Base-by-base conservation (phyloP, 2,797 vertebrate species). In the Phoebastria nigripes region DNA sequence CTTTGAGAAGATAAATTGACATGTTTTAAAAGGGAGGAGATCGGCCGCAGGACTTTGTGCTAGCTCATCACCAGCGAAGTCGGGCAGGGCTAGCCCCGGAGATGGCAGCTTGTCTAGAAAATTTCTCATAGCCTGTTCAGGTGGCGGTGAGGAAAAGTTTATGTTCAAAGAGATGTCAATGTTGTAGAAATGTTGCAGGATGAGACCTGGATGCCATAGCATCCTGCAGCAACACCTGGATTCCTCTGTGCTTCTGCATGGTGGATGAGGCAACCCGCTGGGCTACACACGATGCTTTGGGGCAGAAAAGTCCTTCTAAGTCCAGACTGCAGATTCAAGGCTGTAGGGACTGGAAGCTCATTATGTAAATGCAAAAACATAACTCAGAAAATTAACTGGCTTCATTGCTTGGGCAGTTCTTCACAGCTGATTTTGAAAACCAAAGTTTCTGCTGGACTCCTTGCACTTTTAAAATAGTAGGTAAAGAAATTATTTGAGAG, bases 261-360 rank as follows among this genome's bases (percentile, higher is more conserved):
- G 37, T 5, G 22, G 12, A 12, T n/a, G 52, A 17, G n/a, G 11
- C 19, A 3, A 39, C 37, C 52, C 0, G 1, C 61, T 11, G 29
- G 39, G 66, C n/a, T 52, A 9, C 58, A 15, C 1, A 2, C 0
- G 12, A 3, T 35, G 52, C n/a, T 41, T 66, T 19, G 17, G 17
- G 25, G 18, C 12, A 8, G 59, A 58, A 52, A 41, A 18, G 52
- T n/a, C 28, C 20, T 58, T 15, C 51, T 5, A 7, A 29, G 54
- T 33, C 49, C 33, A 21, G 33, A 7, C 12, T 47, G 41, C 24
- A 29, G 44, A 15, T 31, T 41, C 13, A 25, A 10, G 41, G 21
- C 67, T 33, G 19, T 20, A 73, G 74, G 54, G 74, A 24, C 52
- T 47, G 74, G 78, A 39, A 66, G 28, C 70, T 55, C 33, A 3